Conservation (phyloP, 2,797 vertebrate genomes). For the Protonibea diacanthus region DNA sequence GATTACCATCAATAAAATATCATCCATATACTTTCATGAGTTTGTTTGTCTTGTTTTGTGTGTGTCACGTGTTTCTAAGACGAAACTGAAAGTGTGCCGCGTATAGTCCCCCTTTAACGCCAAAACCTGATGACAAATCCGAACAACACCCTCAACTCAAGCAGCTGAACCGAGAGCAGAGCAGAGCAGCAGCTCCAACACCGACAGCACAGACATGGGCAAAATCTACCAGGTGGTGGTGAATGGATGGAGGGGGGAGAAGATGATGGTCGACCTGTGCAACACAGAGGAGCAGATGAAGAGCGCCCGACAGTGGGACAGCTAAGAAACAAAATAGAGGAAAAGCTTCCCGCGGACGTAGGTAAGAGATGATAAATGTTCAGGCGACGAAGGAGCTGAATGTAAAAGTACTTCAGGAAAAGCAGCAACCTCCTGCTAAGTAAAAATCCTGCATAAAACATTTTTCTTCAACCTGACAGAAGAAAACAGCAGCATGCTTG, state of each 20-base stretch:
- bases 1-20: too few relatives aligned
- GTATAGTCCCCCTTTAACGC: accelerated
- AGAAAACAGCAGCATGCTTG: too few relatives aligned
- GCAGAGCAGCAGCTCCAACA: neutral
- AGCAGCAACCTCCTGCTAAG: too few relatives aligned
- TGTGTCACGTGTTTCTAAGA: neutral
- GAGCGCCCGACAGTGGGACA: constrained; percentile 61
- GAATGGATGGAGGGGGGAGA: constrained; percentile 69
- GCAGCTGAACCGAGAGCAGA: accelerated
- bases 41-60: too few relatives aligned
- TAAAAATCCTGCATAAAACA: too few relatives aligned
- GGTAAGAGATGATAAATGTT: constrained; percentile 45
- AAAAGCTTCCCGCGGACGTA: constrained; percentile 56
- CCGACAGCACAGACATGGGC: constrained; percentile 62
- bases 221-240: constrained; percentile 77
- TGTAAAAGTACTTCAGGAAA: too few relatives aligned
- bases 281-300: constrained; percentile 73
- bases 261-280: constrained; percentile 67
- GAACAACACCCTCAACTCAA: neutral
- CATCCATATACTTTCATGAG: too few relatives aligned
- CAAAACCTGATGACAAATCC: accelerated
- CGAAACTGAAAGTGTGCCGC: constrained; percentile 24
- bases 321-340: constrained; percentile 72
- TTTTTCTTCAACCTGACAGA: too few relatives aligned
- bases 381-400: too few relatives aligned